Percentiles rank a stretch among this genome's conserved stretches.
phyloP scores from a whole-genome alignment of 2,113 vertebrate species.

The Micronycteris hirsuta region DNA sequence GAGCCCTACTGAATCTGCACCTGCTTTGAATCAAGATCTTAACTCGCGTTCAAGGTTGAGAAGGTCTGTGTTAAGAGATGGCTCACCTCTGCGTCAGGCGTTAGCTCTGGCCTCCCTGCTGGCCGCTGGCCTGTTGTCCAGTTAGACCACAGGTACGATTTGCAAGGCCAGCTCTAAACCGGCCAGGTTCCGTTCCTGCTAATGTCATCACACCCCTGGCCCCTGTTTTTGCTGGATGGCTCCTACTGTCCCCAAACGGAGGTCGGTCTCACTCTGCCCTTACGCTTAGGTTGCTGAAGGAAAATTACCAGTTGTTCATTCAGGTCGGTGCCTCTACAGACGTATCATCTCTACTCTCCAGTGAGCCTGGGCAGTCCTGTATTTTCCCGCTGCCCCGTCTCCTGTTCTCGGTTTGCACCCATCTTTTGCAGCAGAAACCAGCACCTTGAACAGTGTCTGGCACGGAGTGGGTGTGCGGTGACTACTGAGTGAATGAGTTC shows the following conservation, averaged over 20 bases:
- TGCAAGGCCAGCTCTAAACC: background rate
- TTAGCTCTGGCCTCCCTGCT: background rate
- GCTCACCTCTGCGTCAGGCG: background rate
- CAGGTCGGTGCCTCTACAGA: background rate
- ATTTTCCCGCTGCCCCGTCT: background rate
- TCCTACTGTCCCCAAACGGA: background rate
- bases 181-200: background rate
- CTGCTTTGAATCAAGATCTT: background rate
- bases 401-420: background rate
- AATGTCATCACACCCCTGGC: background rate
- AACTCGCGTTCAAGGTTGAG: background rate
- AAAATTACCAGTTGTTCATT: background rate
- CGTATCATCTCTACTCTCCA: fast-evolving
- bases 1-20: background rate
- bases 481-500: background rate
- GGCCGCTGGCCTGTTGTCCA: background rate
- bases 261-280: background rate
- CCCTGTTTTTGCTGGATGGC: background rate
- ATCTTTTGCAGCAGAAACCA: background rate
- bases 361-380: background rate
- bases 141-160: background rate
- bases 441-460: background rate
- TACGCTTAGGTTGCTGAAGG: background rate
- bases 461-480: fast-evolving
- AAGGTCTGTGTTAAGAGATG: background rate